These are phyloP conservation scores for Heteropelma amictum DNA, from an alignment of 2,888 invertebrate species.

Conservation along the genomic window DNA sequence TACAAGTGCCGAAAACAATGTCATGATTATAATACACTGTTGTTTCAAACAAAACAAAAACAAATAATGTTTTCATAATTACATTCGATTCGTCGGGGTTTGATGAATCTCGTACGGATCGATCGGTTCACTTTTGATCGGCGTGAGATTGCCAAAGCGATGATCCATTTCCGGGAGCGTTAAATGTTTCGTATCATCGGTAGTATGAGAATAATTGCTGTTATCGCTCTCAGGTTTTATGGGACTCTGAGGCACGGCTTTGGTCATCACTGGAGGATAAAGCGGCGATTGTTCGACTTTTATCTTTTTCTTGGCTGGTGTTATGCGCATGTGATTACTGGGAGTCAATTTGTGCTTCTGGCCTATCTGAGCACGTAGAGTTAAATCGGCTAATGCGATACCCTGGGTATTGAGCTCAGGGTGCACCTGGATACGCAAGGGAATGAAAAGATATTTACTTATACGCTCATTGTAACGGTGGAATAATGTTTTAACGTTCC, in stretches of 20 bases:
- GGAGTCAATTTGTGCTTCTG: constrained; percentile 79
- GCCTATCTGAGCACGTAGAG: constrained; percentile 78
- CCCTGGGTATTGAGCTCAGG: constrained; percentile 88
- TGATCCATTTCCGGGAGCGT: constrained; percentile 66
- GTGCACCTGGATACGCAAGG: constrained; percentile 80
- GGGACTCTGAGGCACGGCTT: constrained; percentile 51
- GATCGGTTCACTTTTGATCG: constrained; percentile 69
- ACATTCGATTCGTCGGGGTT: constrained; percentile 64
- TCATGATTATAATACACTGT: no score
- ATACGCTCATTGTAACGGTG: neutral
- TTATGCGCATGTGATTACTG: constrained; percentile 78
- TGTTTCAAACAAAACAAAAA: neutral
- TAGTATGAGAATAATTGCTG: constrained; percentile 71
- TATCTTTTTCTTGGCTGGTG: constrained; percentile 77
- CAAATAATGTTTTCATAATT: constrained; percentile 14
- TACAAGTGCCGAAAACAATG: constrained; percentile 27
- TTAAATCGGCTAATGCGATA: constrained; percentile 86
- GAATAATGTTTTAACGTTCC: neutral
- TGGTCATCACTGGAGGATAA: constrained; percentile 71
- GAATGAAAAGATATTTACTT: no score
- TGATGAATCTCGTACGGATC: constrained; percentile 67
- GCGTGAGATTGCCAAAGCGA: constrained; percentile 59
- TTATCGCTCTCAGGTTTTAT: constrained; percentile 72
- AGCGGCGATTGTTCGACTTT: constrained; percentile 68
- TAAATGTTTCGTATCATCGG: constrained; percentile 69